Conservation (phyloP, 2,113 vertebrate species). For the Silurus meridionalis region DNA sequence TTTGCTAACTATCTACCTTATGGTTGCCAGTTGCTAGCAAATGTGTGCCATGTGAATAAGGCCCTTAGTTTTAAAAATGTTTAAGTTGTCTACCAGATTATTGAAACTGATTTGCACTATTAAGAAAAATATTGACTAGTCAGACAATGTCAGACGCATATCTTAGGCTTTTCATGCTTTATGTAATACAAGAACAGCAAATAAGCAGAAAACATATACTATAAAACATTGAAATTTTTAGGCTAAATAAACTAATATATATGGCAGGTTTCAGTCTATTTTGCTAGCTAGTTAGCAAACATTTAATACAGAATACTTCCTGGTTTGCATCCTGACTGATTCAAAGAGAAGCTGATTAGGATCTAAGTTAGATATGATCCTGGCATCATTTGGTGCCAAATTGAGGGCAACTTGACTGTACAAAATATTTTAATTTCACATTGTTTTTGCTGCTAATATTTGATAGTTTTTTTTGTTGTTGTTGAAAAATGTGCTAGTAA, state of each 20-base stretch:
- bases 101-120: too few species aligned
- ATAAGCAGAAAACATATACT: neutral
- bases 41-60: neutral
- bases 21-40: neutral
- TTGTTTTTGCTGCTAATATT: conserved; percentile 4
- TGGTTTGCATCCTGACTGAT: neutral
- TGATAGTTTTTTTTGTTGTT: neutral
- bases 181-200: neutral
- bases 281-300: neutral
- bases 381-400: neutral
- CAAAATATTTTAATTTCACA: neutral
- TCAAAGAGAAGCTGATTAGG: neutral
- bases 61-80: too few species aligned
- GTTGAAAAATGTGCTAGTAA: neutral
- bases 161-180: too few species aligned
- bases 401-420: neutral
- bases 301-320: neutral
- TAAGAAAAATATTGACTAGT: too few species aligned
- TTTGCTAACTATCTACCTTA: neutral
- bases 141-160: too few species aligned
- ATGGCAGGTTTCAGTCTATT: neutral
- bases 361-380: neutral
- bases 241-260: too few species aligned
- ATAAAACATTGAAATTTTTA: too few species aligned
- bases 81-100: too few species aligned